Base-by-base conservation (phyloP, 37 sponge, comb jelly and placozoan genomes). In the Sycon ciliatum region DNA sequence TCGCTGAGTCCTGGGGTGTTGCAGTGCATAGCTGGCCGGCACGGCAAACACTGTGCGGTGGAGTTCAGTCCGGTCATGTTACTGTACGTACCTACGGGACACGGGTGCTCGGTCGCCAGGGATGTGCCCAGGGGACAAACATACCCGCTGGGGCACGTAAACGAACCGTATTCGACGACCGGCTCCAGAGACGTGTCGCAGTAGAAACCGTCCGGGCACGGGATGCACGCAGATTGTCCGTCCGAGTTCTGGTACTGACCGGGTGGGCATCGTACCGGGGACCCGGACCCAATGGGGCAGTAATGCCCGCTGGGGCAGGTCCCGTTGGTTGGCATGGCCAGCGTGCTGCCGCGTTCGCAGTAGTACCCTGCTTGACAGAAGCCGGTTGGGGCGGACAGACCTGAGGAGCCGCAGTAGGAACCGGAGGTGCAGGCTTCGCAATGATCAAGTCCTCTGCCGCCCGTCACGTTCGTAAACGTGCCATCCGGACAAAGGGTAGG, bases 131-230 rank as follows among this genome's bases (percentile, higher is more conserved):
- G 36, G 4, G 72, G 72, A 72, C 78, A 77, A 32, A 56, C 74
- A 24, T 77, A 77, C n/a, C 78, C 78, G 35, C 58, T 11, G 11
- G 69, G 11, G 16, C 32, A 26, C 42, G 13, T 11, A 20, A 16
- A 9, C 11, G 13, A 6, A 23, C 5, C 11, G 32, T 38, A 71
- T 9, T 28, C 7, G 7, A 60, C 26, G 11, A 56, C 5, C 32
- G 20, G 56, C 5, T 29, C 5, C 38, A 55, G 28, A n/a, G 28
- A 39, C 16, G 28, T 56, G 22, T 69, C 35, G 40, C 78, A 67
- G 33, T 36, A 70, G 46, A 30, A 38, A 26, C 78, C 78, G n/a
- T 38, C 78, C 3, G 78, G 78, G 39, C 78, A 77, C 32, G 32
- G 38, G 3, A 6, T 34, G 28, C 63, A 60, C 23, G 46, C 3